Conservation (phyloP, 2,888 invertebrate genomes). For the Phyto melanocephala region DNA sequence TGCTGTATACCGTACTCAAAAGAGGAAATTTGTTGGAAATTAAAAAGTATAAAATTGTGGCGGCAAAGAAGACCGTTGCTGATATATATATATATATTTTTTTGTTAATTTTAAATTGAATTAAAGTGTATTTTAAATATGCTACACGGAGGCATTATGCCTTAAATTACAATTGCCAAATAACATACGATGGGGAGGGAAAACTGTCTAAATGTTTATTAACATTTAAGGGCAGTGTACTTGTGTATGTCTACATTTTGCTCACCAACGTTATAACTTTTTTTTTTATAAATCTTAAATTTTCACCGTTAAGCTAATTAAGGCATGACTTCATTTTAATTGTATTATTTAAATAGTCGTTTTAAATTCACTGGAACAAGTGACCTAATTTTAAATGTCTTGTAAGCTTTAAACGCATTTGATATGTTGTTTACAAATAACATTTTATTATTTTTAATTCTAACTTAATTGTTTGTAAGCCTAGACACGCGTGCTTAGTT, state of each 20-base stretch:
- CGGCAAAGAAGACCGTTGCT: slow-evolving; percentile 7
- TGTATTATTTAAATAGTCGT: not conserved
- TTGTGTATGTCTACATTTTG: not conserved
- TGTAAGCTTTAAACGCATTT: not conserved
- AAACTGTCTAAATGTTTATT: not conserved
- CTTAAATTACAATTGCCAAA: slow-evolving; percentile 43
- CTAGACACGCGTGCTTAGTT: too few species aligned
- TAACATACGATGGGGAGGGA: slow-evolving; percentile 25
- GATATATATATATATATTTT: slow-evolving; percentile 36
- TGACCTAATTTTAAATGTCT: not conserved
- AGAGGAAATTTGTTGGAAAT: slow-evolving; percentile 64
- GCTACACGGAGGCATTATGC: slow-evolving; percentile 56
- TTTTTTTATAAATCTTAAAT: not conserved
- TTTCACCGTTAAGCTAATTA: slow-evolving; percentile 1
- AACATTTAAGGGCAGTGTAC: not conserved
- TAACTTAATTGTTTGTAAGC: too few species aligned
- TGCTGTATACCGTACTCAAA: not conserved
- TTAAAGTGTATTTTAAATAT: slow-evolving; percentile 62
- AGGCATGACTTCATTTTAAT: not conserved
- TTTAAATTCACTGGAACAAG: not conserved
- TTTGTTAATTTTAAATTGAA: slow-evolving; percentile 52
- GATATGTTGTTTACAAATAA: too few species aligned
- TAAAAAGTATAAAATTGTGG: slow-evolving; percentile 50
- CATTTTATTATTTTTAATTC: too few species aligned
- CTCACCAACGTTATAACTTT: not conserved